Evolutionary conservation across 2,888 invertebrate genomes (phyloP), one percentile per base, ranked within the genome.

Genomic region (Spodoptera exigua): DNA sequence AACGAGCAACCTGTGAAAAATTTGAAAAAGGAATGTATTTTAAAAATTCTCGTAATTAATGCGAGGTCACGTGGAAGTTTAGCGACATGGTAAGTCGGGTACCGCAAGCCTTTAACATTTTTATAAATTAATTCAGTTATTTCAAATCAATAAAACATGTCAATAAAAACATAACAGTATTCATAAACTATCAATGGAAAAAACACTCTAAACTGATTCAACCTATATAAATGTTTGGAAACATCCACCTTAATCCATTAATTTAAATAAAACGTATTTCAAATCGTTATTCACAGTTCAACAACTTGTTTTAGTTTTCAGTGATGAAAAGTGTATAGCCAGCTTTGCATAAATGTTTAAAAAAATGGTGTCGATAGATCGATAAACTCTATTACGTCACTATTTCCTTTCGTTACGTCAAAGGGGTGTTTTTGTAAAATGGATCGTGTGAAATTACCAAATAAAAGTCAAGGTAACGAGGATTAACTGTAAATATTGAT

Each of bases 121-220:
- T 21, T 21, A 3, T 0, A 21, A 21, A 21, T 21, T 21, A 5
- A 21, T 21, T 21, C 5, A 2, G 21, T 21, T 21, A 21, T 21
- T 21, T 21, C 2, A 21, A 21, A 21, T 21, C 21, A 21, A 21
- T 21, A 21, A 21, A 18, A 3, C 27, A 27, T 27, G 27, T 27
- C 4, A n/a, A 12, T n/a, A 37, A 21, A 11, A 17, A 37, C 32
- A 60, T 60, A 46, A 49, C 37, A 43, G 14, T 66, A 60, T 60
- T 27, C 53, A 66, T 65, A 51, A 58, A 49, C 43, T 14, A 60
- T 54, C 43, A 63, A 46, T 17, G 16, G 12, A 37, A 16, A 54
- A 43, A 41, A 59, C 14, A 45, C 18, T 44, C 7, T 11, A 44
- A 47, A 49, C 14, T 17, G 13, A 60, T 40, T 13, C 41, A 16